phyloP scores from a whole-genome alignment of 1,140 invertebrate species.

The Pseudobourletiella spinata region DNA sequence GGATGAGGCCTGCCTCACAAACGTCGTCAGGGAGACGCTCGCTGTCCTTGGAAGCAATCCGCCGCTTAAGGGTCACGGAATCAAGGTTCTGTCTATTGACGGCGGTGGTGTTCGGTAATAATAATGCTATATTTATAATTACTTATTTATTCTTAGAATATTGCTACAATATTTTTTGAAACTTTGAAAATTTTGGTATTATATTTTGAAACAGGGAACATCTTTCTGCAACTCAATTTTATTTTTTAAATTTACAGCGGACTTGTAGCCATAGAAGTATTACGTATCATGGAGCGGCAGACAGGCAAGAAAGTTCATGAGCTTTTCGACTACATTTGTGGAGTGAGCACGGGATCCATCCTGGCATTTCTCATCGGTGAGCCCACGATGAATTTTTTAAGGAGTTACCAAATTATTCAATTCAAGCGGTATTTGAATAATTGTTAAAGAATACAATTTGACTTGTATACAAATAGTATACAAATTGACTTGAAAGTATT shows the following conservation, averaged over 20 bases:
- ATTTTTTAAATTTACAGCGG: slow-evolving; percentile 49
- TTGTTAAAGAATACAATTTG: too few species aligned
- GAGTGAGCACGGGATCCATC: slow-evolving; percentile 74
- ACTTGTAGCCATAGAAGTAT: slow-evolving; percentile 67
- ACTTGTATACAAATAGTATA: too few species aligned
- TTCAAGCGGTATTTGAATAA: too few species aligned
- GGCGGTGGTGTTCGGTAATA: slow-evolving; percentile 71
- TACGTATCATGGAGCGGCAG: slow-evolving; percentile 63
- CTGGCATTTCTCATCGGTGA: slow-evolving; percentile 57
- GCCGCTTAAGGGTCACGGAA: slow-evolving; percentile 60
- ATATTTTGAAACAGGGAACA: too few species aligned
- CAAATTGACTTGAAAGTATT: too few species aligned
- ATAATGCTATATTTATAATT: too few species aligned
- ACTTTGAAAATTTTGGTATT: too few species aligned
- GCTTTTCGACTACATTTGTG: slow-evolving; percentile 83
- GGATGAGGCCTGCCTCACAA: slow-evolving; percentile 33
- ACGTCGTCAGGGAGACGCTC: slow-evolving; percentile 51
- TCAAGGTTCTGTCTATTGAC: slow-evolving; percentile 77
- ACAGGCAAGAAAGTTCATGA: slow-evolving; percentile 57
- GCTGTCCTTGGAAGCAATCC: slow-evolving; percentile 63
- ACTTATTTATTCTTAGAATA: too few species aligned
- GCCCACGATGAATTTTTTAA: slow-evolving; percentile 12
- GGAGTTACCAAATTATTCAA: too few species aligned
- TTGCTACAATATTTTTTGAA: too few species aligned
- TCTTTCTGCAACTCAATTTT: too few species aligned